phyloP scores from a whole-genome alignment of 1,140 invertebrate species.

The Leptopilina clavipes region DNA sequence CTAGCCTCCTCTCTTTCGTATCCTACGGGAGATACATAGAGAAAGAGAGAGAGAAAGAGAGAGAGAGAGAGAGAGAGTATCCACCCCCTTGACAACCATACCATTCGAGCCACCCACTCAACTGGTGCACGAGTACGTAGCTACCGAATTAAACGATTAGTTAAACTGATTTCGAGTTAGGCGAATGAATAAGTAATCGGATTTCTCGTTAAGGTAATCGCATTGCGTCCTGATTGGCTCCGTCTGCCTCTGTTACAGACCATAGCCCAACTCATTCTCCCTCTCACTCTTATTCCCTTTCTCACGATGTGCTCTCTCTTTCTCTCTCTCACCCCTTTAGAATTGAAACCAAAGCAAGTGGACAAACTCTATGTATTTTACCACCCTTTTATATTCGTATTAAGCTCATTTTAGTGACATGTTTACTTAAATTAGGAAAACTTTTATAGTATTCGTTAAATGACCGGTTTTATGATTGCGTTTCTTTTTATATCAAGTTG shows the following conservation, averaged over 20 bases:
- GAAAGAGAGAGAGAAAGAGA: neutral
- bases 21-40: too few species aligned
- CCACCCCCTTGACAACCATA: slow-evolving; percentile 40
- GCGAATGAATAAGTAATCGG: slow-evolving; percentile 76
- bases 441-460: neutral
- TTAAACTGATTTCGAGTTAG: slow-evolving; percentile 76
- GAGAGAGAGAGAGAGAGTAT: slow-evolving; percentile 1
- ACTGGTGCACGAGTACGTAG: slow-evolving; percentile 48
- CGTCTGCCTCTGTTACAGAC: slow-evolving; percentile 67
- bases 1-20: too few species aligned
- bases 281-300: slow-evolving; percentile 37
- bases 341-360: slow-evolving; percentile 15
- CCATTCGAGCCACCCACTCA: slow-evolving; percentile 23
- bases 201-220: slow-evolving; percentile 75
- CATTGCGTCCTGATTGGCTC: slow-evolving; percentile 73
- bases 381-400: slow-evolving; percentile 31
- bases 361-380: slow-evolving; percentile 31
- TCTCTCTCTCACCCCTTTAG: slow-evolving; percentile 35
- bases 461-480: too few species aligned
- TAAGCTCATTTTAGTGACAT: slow-evolving; percentile 18
- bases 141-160: slow-evolving; percentile 75
- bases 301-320: slow-evolving; percentile 29
- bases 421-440: slow-evolving; percentile 32
- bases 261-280: slow-evolving; percentile 47
- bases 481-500: neutral